phyloP scores from a whole-genome alignment of 2,888 invertebrate genomes.

The Eupithecia abbreviata region DNA sequence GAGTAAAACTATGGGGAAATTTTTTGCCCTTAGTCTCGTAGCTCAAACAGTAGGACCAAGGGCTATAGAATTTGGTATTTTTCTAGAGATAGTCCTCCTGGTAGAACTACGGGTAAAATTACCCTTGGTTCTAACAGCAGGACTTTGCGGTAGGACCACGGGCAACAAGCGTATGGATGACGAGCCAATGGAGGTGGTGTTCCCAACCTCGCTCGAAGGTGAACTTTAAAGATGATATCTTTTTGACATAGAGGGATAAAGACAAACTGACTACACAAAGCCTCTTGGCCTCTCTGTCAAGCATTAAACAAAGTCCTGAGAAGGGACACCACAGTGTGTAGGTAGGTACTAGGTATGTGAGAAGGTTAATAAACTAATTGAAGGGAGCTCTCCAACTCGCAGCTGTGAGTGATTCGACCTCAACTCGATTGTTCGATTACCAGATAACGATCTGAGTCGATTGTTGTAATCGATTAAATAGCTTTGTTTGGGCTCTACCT shows the following conservation, averaged over 20 bases:
- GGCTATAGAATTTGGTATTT: no score
- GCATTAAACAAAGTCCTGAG: background rate
- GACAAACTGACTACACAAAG: background rate
- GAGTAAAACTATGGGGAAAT: no score
- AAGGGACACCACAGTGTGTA: background rate
- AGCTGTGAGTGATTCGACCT: constrained; percentile 2
- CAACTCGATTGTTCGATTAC: background rate
- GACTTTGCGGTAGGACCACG: no score
- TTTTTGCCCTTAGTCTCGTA: no score
- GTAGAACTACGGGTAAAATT: no score
- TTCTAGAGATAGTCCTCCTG: no score
- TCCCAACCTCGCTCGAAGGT: background rate
- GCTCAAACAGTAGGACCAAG: no score
- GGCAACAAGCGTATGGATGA: no score
- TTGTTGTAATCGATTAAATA: constrained; percentile 4
- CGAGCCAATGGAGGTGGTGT: no score
- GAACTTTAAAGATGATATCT: background rate
- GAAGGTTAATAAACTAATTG: background rate
- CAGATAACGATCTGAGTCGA: background rate
- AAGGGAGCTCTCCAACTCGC: background rate
- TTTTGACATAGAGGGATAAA: background rate
- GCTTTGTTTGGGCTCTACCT: background rate
- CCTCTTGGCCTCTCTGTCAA: background rate
- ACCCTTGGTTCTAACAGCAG: no score
- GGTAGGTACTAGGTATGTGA: background rate